These are phyloP conservation scores for Gnatocerus cornutus DNA, from an alignment of 2,888 invertebrate genomes.

Conservation along the genomic window DNA sequence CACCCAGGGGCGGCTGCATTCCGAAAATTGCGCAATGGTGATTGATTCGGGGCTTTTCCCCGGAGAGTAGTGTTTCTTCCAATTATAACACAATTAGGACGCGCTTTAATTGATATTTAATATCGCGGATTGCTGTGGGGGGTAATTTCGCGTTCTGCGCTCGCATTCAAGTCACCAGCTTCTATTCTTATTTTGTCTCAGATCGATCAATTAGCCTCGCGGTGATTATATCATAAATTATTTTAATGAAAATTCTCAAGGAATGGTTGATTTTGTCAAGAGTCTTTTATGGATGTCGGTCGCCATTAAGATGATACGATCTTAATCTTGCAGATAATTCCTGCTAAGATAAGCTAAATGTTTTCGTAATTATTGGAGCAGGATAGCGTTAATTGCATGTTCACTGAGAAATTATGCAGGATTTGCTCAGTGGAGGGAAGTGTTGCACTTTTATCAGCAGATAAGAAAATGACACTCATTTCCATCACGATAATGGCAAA, in stretches of 20 bases:
- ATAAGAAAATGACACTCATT: not conserved
- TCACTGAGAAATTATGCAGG: conserved; percentile 28
- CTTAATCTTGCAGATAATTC: conserved; percentile 29
- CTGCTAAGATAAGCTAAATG: conserved; percentile 26
- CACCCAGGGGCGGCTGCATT: conserved; percentile 5
- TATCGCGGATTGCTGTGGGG: not conserved
- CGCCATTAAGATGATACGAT: conserved; percentile 25
- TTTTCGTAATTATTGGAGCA: conserved; percentile 28
- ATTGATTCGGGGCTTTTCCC: not conserved
- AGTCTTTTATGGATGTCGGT: conserved; percentile 14
- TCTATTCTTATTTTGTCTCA: too few species aligned
- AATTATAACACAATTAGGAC: not conserved
- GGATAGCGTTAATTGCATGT: conserved; percentile 30
- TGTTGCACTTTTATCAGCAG: not conserved
- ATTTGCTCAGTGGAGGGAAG: not conserved
- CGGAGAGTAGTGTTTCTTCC: not conserved
- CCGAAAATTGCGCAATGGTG: not conserved
- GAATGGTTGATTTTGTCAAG: not conserved
- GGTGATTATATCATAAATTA: too few species aligned
- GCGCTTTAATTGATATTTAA: conserved; percentile 1
- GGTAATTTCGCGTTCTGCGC: too few species aligned
- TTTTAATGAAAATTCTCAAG: not conserved
- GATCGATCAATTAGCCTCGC: too few species aligned
- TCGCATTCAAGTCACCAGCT: too few species aligned
- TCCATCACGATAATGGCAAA: not conserved